Conservation (phyloP, 2,113 vertebrate species). For the Anarrhichthys ocellatus region DNA sequence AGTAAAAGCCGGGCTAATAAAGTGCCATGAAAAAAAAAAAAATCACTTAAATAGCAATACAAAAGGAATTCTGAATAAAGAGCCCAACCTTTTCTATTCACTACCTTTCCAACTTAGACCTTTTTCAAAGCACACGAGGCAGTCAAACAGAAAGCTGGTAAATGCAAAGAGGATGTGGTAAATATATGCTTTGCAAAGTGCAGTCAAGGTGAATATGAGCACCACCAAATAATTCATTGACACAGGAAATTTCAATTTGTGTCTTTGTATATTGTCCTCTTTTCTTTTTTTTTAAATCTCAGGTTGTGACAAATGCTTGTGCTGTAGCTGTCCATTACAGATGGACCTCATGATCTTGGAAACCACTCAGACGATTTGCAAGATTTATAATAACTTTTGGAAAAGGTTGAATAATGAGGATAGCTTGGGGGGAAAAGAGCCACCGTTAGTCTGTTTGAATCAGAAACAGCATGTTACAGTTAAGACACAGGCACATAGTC, state of each 20-base stretch:
- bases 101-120: constrained; percentile 13
- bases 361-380: constrained; percentile 62
- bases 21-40: constrained; percentile 77
- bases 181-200: constrained; percentile 47
- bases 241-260: constrained; percentile 64
- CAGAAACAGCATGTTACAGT: constrained; percentile 15
- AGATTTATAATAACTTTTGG: constrained; percentile 55
- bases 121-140: constrained; percentile 57
- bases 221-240: constrained; percentile 74
- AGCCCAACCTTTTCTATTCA: constrained; percentile 61
- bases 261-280: constrained; percentile 51
- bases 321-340: constrained; percentile 20
- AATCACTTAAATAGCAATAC: constrained; percentile 88
- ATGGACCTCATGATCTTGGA: constrained; percentile 26
- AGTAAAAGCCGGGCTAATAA: constrained; percentile 89
- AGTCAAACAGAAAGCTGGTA: constrained; percentile 53
- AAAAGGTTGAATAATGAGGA: constrained; percentile 19
- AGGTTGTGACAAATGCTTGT: constrained; percentile 53
- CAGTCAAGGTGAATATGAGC: constrained; percentile 46
- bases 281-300: constrained; percentile 31
- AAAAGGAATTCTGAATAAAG: constrained; percentile 86
- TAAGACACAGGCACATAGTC: not conserved
- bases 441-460: constrained; percentile 22
- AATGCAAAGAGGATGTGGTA: constrained; percentile 56
- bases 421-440: not conserved